Evolutionary conservation across 2,113 vertebrate genomes (phyloP).

Genomic region (Corapipo altera): DNA sequence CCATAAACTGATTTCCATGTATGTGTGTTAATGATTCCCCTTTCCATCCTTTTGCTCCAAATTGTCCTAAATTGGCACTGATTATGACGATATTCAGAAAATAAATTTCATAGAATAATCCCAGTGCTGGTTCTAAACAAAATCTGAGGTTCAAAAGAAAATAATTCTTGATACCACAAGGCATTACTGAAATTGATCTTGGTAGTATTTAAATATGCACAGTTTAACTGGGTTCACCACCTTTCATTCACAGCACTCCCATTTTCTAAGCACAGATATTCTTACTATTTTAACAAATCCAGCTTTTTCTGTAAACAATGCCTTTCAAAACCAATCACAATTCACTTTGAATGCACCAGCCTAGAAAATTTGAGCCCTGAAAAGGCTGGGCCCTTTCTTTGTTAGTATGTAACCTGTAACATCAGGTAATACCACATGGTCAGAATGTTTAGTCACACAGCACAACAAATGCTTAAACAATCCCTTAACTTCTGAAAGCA

Average conservation of each 20-base stretch:
- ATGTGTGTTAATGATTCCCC: constrained; percentile 54
- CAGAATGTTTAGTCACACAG: neutral
- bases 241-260: neutral
- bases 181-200: neutral
- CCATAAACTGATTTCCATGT: constrained; percentile 50
- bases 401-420: neutral
- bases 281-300: neutral
- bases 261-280: neutral
- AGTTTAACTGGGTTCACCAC: neutral
- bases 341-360: neutral
- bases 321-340: neutral
- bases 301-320: neutral
- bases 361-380: neutral
- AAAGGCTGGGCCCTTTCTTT: neutral
- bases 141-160: neutral
- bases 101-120: neutral
- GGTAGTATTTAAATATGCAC: neutral
- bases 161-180: neutral
- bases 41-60: constrained; percentile 44
- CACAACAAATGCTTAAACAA: neutral
- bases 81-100: constrained; percentile 46
- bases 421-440: neutral
- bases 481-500: neutral
- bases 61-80: constrained; percentile 34
- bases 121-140: neutral